phyloP scores from a whole-genome alignment of 2,113 vertebrate species.

The Rhinopomastus cyanomelas region DNA sequence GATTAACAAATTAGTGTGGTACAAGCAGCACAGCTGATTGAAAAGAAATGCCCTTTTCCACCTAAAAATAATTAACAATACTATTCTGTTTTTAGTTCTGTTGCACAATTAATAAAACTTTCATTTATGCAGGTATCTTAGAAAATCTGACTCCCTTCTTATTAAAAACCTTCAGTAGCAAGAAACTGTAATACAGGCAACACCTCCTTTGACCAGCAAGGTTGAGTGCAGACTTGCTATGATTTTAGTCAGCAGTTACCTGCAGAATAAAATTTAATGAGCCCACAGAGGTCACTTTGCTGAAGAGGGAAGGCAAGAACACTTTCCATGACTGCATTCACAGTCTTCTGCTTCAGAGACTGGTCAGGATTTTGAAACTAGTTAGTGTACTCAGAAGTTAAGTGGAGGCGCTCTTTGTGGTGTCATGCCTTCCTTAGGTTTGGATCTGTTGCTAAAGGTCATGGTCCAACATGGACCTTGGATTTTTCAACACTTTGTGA shows the following conservation, averaged over 20 bases:
- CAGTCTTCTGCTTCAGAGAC: not conserved
- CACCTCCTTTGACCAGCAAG: not conserved
- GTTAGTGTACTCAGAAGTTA: not conserved
- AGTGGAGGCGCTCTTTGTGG: fast-evolving
- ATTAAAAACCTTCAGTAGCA: conserved; percentile 9
- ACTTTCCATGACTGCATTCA: not conserved
- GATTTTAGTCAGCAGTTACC: conserved; percentile 37
- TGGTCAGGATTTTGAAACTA: not conserved
- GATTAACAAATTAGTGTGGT: not conserved
- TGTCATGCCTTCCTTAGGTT: fast-evolving
- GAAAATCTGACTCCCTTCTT: conserved; percentile 13
- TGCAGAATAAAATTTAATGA: conserved; percentile 29
- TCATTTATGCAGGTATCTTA: not conserved
- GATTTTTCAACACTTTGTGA: not conserved
- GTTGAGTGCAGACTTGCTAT: not conserved
- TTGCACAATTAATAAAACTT: not conserved
- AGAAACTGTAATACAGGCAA: not conserved
- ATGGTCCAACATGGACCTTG: not conserved
- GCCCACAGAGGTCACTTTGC: not conserved
- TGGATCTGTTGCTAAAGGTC: not conserved
- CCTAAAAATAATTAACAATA: not conserved
- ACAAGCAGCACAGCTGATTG: not conserved
- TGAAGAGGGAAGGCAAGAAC: not conserved
- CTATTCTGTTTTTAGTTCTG: not conserved
- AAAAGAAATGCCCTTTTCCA: not conserved